These are phyloP conservation scores for Erethizon dorsatum DNA, from an alignment of 2,797 vertebrate species.

Conservation along the genomic window DNA sequence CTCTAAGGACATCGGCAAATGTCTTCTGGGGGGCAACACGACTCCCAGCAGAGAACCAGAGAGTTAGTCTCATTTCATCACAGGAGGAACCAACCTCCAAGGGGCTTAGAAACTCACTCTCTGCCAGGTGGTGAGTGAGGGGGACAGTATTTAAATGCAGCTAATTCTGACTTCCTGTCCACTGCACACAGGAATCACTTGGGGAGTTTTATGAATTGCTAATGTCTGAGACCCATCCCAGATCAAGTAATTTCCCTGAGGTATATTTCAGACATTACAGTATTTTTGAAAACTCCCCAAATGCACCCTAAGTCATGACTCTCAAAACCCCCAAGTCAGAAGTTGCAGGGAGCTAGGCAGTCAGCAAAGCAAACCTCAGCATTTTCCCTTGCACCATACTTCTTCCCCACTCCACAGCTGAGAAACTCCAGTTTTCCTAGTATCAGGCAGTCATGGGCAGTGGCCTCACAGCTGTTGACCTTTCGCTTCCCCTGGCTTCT, in stretches of 20 bases:
- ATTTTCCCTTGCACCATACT: background rate
- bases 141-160: background rate
- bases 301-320: background rate
- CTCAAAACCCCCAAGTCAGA: background rate
- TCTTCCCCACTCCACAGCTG: background rate
- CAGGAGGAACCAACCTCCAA: background rate
- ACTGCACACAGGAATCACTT: background rate
- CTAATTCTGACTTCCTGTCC: background rate
- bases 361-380: background rate
- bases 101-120: background rate
- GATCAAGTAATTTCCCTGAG: conserved; percentile 42
- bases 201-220: background rate
- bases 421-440: background rate
- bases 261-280: background rate
- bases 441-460: background rate
- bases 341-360: too few species aligned
- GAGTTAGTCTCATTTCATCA: background rate
- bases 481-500: background rate
- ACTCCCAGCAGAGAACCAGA: background rate
- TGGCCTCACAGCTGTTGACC: background rate
- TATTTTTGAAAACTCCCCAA: conserved; percentile 18
- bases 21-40: background rate
- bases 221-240: background rate
- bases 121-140: background rate
- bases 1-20: background rate